These are phyloP conservation scores for Perizoma affinitatum DNA, from an alignment of 2,888 invertebrate genomes.

Conservation along the genomic window DNA sequence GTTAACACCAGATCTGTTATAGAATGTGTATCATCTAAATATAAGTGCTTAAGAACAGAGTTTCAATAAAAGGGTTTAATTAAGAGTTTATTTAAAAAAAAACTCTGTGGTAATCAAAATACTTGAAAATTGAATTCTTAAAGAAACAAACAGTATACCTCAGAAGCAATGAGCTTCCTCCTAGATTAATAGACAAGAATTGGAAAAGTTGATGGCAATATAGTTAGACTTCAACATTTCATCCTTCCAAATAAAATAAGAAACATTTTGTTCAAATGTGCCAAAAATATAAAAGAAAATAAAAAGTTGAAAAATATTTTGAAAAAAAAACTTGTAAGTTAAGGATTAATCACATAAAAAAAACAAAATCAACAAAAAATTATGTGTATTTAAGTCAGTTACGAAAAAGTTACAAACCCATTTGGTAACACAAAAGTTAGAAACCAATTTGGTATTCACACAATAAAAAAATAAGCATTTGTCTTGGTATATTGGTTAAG, in stretches of 20 bases:
- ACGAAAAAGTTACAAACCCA: constrained; percentile 21
- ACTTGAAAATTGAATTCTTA: constrained; percentile 59
- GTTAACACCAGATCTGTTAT: constrained; percentile 78
- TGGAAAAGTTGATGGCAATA: constrained; percentile 29
- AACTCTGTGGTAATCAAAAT: constrained; percentile 30
- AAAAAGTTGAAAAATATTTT: constrained; percentile 16
- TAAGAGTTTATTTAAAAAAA: constrained; percentile 30
- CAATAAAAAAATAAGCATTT: constrained; percentile 37
- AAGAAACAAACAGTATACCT: constrained; percentile 68
- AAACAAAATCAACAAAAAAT: constrained; percentile 16
- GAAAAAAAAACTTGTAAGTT: constrained; percentile 8
- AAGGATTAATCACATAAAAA: constrained; percentile 9
- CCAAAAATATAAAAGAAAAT: constrained; percentile 56
- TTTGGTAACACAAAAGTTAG: constrained; percentile 27
- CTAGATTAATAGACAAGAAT: constrained; percentile 57
- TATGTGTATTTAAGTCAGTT: constrained; percentile 1
- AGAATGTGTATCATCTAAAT: constrained; percentile 64
- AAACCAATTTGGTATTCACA: constrained; percentile 3
- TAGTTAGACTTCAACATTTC: constrained; percentile 46
- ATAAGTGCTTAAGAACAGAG: constrained; percentile 61
- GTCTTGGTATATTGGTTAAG: constrained; percentile 61
- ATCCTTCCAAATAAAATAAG: constrained; percentile 26
- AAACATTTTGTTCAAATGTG: constrained; percentile 58
- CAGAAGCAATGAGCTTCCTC: constrained; percentile 75
- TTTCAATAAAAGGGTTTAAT: constrained; percentile 52